Evolutionary conservation across 2,888 invertebrate genomes (phyloP).

Genomic region (Seira sanloemensis): DNA sequence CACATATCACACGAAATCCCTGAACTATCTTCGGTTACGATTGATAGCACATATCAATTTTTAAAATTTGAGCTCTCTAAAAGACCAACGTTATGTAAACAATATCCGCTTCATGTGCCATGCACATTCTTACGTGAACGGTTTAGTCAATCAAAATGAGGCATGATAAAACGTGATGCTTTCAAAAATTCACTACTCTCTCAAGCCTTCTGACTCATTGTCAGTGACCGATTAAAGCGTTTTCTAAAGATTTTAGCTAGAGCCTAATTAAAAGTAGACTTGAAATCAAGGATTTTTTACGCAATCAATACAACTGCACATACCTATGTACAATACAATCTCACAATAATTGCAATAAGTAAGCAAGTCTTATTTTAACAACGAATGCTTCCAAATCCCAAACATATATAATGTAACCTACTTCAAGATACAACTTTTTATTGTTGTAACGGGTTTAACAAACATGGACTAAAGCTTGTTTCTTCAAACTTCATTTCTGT

Average conservation of each 20-base stretch:
- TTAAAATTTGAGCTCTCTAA: neutral
- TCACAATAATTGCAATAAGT: no score
- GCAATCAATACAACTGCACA: no score
- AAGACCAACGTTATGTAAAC: neutral
- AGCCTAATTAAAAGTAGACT: neutral
- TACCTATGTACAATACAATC: no score
- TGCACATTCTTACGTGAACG: neutral
- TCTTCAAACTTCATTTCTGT: neutral
- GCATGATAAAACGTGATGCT: neutral
- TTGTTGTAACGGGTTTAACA: no score
- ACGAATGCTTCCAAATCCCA: no score
- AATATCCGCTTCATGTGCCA: neutral
- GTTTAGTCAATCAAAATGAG: neutral
- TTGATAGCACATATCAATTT: no score
- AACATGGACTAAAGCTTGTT: neutral
- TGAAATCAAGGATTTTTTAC: constrained; percentile 12
- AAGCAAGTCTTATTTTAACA: no score
- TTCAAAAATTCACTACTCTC: neutral
- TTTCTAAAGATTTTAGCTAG: neutral
- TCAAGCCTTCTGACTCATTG: neutral
- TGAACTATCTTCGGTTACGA: no score
- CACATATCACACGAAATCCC: no score
- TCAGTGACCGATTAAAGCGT: constrained; percentile 2
- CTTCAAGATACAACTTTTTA: no score
- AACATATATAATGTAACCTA: no score